Evolutionary conservation across 2,888 invertebrate species (phyloP), one percentile per base, ranked within the genome.

Genomic region (Polydrusus tereticollis): DNA sequence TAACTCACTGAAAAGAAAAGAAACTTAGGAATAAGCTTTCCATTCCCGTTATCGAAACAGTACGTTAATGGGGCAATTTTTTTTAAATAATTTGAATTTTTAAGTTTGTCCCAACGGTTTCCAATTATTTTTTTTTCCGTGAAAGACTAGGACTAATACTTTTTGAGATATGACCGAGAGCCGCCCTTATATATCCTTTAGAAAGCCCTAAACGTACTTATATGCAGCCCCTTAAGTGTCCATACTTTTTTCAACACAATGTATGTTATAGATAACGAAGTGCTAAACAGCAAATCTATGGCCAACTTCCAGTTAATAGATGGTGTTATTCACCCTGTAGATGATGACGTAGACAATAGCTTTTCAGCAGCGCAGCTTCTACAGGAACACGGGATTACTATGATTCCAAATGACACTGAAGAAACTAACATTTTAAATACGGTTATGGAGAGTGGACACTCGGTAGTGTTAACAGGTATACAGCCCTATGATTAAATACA

Each of bases 391-490:
- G 96, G 95, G 74, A 95, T 96, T 80, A 92, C 94, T 52, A 92
- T 96, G 91, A 89, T 96, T 83, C 93, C 94, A 60, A 78, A 79
- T 72, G 88, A 91, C 20, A 67, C 74, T 12, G 95, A 95, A 83
- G 91, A 92, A 77, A 90, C 87, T 85, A 93, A 87, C 72, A 88
- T 93, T 74, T 90, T 95, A 69, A 92, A 92, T 76, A 92, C 90
- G 72, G 95, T 95, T 33, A 89, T 97, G 83, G 93, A 94, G 86
- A 93, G 92, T 84, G 96, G 96, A 0, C 92, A 95, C 81, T 94
- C 94, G 73, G 90, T 96, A 65, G 92, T 95, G 75, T 88, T 96
- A 57, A 96, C 94, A 73, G 91, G 91, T 91, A 82, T n/a, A n/a
- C n/a, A 70, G n/a, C 5, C 29, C 29, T 7, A 29, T 4, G 4